Evolutionary conservation across 2,888 invertebrate species (phyloP).

Genomic region (Lysandra coridon): DNA sequence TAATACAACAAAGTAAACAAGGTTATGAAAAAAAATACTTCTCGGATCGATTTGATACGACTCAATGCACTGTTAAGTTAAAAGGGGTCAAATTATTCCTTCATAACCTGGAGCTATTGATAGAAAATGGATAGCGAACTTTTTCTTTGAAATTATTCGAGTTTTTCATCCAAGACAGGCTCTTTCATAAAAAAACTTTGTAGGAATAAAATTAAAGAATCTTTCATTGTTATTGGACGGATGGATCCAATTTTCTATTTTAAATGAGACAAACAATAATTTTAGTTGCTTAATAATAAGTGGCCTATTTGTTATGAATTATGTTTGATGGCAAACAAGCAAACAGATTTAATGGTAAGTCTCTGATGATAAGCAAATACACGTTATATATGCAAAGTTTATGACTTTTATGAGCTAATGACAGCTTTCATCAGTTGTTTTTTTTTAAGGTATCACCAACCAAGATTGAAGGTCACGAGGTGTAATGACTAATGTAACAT

Average conservation of each 20-base stretch:
- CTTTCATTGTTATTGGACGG: not conserved
- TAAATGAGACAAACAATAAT: not conserved
- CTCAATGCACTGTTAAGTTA: conserved; percentile 8
- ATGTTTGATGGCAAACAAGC: too few species aligned
- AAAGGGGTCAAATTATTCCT: not conserved
- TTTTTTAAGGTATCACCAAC: too few species aligned
- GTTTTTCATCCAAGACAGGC: not conserved
- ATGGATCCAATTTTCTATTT: not conserved
- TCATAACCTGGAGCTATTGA: conserved; percentile 16
- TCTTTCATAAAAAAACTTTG: not conserved
- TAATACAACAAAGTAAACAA: not conserved
- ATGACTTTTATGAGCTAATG: too few species aligned
- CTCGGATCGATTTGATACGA: not conserved
- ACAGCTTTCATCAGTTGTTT: too few species aligned
- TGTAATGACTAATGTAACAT: too few species aligned
- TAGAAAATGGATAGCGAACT: conserved; percentile 10
- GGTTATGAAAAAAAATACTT: not conserved
- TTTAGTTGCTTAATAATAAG: too few species aligned
- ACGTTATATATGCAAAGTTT: too few species aligned
- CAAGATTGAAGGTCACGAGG: too few species aligned
- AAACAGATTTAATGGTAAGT: too few species aligned
- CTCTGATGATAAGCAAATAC: too few species aligned
- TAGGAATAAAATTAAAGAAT: not conserved
- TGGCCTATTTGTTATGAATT: too few species aligned
- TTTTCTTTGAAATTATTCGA: conserved; percentile 3